A percentile compares a stretch with the other conserved stretches of the same genome.
These are phyloP conservation scores for Zoanthus solanderi DNA, from an alignment of 92 coral and sea anemone genomes.

Conservation along the genomic window DNA sequence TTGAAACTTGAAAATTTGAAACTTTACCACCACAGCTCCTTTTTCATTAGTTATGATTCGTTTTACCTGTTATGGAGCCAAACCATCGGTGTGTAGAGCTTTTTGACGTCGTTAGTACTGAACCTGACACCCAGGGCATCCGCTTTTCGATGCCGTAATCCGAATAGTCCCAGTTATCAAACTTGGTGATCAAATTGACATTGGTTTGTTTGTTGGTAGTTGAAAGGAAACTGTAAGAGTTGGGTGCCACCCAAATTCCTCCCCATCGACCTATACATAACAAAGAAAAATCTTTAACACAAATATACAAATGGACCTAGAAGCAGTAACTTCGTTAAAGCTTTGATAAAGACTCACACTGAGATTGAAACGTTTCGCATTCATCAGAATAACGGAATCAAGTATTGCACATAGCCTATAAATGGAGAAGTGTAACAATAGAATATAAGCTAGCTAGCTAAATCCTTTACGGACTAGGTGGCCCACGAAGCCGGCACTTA, in stretches of 20 bases:
- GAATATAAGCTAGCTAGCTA: too few species aligned
- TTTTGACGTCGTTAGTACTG: conserved; percentile 69
- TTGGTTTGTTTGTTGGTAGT: conserved; percentile 71
- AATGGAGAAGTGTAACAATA: too few species aligned
- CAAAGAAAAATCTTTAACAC: not conserved
- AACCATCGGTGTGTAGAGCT: conserved; percentile 59
- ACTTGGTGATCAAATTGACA: conserved; percentile 64
- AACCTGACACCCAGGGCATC: conserved; percentile 90
- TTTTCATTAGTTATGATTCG: too few species aligned
- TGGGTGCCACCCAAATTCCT: conserved; percentile 79
- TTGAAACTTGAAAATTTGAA: too few species aligned
- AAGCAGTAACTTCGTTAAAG: too few species aligned
- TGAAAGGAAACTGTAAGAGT: conserved; percentile 67
- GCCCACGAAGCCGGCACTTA: too few species aligned
- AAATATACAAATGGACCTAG: not conserved
- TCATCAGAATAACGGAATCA: too few species aligned
- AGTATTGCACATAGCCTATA: too few species aligned
- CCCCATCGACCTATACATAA: conserved; percentile 77
- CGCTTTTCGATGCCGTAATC: conserved; percentile 71
- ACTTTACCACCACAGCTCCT: too few species aligned
- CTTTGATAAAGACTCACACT: too few species aligned
- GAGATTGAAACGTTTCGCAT: too few species aligned
- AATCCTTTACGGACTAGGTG: too few species aligned
- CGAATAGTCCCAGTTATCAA: conserved; percentile 76
- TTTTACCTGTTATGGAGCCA: conserved; percentile 74